Conservation (phyloP, 2,888 invertebrate species). For the Belgica antarctica region DNA sequence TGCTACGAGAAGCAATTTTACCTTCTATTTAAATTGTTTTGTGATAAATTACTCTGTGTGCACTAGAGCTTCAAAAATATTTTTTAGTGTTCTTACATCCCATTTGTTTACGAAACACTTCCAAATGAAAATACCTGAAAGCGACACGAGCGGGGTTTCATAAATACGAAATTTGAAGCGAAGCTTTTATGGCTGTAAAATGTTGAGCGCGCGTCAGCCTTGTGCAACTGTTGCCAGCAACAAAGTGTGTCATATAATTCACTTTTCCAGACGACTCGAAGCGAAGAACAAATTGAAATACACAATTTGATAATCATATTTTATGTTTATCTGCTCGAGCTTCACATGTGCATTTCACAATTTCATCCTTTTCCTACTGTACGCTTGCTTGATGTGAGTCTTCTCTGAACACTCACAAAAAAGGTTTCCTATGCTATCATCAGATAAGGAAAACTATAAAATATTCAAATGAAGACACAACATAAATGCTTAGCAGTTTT, state of each 20-base stretch:
- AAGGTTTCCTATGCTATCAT: constrained; percentile 16
- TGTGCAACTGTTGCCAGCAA: too few relatives aligned
- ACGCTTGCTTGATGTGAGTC: neutral
- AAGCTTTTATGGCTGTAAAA: too few relatives aligned
- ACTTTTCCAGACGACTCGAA: neutral
- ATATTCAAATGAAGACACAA: constrained; percentile 29
- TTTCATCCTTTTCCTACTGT: constrained; percentile 3
- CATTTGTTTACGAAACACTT: neutral
- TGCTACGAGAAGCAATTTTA: neutral
- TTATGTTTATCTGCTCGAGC: constrained; percentile 2
- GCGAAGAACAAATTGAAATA: constrained; percentile 16
- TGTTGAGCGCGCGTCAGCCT: too few relatives aligned
- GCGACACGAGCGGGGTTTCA: neutral
- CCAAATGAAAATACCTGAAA: neutral
- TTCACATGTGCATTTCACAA: constrained; percentile 25
- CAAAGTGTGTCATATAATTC: too few relatives aligned
- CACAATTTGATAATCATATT: constrained; percentile 24
- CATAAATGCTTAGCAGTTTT: neutral
- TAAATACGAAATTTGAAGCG: neutral
- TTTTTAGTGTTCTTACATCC: neutral
- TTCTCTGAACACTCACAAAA: neutral
- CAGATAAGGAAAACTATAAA: constrained; percentile 6
- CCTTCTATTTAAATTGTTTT: constrained; percentile 25
- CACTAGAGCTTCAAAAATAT: neutral
- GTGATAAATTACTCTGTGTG: constrained; percentile 20